Percentiles rank a stretch among this genome's conserved stretches.
These are phyloP conservation scores for Mylabris phalerata DNA, from an alignment of 1,140 invertebrate species.

Conservation along the genomic window DNA sequence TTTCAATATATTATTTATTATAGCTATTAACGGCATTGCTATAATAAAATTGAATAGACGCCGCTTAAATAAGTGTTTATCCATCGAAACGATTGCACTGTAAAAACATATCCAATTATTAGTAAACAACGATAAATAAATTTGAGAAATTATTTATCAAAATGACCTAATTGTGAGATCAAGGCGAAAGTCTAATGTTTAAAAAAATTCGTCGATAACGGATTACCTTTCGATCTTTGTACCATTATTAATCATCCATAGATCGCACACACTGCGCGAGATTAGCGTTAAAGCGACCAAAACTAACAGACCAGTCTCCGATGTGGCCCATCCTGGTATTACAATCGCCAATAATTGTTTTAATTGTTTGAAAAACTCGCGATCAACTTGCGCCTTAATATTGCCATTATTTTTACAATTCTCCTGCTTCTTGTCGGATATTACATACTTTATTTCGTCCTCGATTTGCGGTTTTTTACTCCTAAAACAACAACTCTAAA, in stretches of 20 bases:
- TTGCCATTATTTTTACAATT: conserved; percentile 15
- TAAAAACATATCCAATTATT: conserved; percentile 40
- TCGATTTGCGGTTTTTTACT: conserved; percentile 42
- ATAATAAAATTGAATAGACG: conserved; percentile 70
- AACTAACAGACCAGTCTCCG: conserved; percentile 71
- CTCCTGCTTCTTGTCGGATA: conserved; percentile 61
- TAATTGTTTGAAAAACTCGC: conserved; percentile 74
- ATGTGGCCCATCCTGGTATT: conserved; percentile 67
- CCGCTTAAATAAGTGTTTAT: conserved; percentile 66
- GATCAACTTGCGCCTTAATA: conserved; percentile 80
- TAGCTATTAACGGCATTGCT: conserved; percentile 75
- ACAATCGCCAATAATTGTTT: conserved; percentile 72
- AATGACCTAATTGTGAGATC: no score
- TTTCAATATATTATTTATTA: conserved; percentile 90
- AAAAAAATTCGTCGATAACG: not conserved
- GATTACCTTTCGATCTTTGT: conserved; percentile 86
- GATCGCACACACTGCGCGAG: conserved; percentile 85
- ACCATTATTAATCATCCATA: conserved; percentile 93
- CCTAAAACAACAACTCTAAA: conserved; percentile 21
- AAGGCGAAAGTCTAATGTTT: not conserved
- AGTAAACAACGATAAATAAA: no score
- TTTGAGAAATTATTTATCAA: no score
- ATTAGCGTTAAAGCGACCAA: conserved; percentile 78
- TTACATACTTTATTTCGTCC: conserved; percentile 69
- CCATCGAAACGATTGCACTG: conserved; percentile 88